Evolutionary conservation across 1,140 invertebrate genomes (phyloP).

Genomic region (Planococcus citri): DNA sequence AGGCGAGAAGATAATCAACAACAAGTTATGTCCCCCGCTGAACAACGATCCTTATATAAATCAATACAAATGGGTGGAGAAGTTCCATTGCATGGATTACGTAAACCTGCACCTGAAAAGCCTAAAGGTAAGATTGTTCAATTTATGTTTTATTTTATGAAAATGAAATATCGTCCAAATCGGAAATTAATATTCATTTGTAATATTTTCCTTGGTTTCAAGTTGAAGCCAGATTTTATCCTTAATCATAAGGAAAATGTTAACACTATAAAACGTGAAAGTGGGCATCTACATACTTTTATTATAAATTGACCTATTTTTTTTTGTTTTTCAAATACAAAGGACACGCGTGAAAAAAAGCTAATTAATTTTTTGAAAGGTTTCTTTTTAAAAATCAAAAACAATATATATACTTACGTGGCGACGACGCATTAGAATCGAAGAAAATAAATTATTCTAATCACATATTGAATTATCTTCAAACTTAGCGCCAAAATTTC

Average conservation of each 20-base stretch:
- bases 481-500: no score
- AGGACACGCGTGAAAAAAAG: no score
- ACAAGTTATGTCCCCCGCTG: conserved; percentile 57
- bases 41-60: conserved; percentile 69
- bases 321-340: no score
- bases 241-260: background rate
- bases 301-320: no score
- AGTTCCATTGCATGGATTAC: conserved; percentile 71
- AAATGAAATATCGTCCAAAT: background rate
- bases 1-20: conserved; percentile 45
- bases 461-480: no score
- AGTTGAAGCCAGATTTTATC: background rate
- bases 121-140: conserved; percentile 55
- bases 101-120: conserved; percentile 73
- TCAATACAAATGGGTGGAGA: conserved; percentile 81
- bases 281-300: no score
- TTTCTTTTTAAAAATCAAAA: no score
- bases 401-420: no score
- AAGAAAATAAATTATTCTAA: no score
- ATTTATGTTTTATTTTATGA: background rate
- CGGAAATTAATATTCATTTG: background rate
- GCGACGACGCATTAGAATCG: no score
- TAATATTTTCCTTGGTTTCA: background rate
- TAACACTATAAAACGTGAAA: background rate
- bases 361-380: no score